These are phyloP conservation scores for Gordius sp. DNA, from an alignment of 2,888 invertebrate species.

Conservation along the genomic window DNA sequence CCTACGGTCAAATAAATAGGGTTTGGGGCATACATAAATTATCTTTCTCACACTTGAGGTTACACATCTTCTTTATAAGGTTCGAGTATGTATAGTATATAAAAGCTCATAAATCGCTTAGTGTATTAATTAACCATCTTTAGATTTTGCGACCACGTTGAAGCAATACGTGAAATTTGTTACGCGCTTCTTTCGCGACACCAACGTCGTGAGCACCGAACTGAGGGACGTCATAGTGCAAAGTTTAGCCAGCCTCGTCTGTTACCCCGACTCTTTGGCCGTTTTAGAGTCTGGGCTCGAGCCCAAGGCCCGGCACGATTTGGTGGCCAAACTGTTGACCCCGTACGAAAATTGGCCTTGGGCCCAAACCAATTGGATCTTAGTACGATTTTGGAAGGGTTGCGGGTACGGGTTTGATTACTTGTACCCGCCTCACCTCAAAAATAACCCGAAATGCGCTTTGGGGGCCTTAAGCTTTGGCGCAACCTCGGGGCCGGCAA, in stretches of 20 bases:
- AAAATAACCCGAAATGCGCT: constrained; percentile 24
- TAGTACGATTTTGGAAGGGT: constrained; percentile 56
- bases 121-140: background rate
- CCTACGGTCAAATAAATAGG: no score
- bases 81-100: no score
- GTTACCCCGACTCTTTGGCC: constrained; percentile 42
- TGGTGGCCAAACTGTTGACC: constrained; percentile 43
- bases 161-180: background rate
- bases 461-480: no score
- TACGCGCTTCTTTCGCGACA: background rate
- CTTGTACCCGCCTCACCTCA: constrained; percentile 34
- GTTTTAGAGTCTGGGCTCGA: background rate
- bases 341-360: constrained; percentile 53
- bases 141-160: background rate
- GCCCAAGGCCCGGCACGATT: background rate
- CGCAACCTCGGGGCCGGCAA: no score
- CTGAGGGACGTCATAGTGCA: constrained; percentile 49
- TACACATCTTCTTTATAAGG: no score
- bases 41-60: no score
- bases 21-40: no score
- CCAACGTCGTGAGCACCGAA: constrained; percentile 33
- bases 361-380: constrained; percentile 57
- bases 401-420: constrained; percentile 49
- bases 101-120: constrained; percentile 13
- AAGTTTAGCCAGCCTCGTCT: constrained; percentile 48